These are phyloP conservation scores for Dicranocentrus wangi DNA, from an alignment of 2,888 invertebrate genomes.

Conservation along the genomic window DNA sequence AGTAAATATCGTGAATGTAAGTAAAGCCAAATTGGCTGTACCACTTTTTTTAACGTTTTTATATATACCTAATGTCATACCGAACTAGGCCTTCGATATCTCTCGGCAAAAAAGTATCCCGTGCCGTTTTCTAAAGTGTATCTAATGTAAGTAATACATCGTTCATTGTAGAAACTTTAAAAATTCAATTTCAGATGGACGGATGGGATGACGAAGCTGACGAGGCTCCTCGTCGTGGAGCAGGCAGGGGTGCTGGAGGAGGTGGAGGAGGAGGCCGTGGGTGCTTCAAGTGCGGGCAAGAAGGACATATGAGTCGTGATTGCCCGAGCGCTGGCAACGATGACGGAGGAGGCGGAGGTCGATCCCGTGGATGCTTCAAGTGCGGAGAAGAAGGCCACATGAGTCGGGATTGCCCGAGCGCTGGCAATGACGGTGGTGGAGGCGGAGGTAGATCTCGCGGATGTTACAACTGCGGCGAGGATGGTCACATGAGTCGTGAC, in stretches of 20 bases:
- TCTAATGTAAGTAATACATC: too few species aligned
- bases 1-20: too few species aligned
- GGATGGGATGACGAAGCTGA: background rate
- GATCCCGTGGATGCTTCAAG: slow-evolving; percentile 21
- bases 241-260: background rate
- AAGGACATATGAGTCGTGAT: slow-evolving; percentile 30
- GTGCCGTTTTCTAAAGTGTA: too few species aligned
- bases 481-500: slow-evolving; percentile 66
- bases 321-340: slow-evolving; percentile 10
- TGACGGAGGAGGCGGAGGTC: slow-evolving; percentile 22
- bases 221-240: background rate
- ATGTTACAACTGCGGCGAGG: slow-evolving; percentile 62
- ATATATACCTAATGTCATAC: too few species aligned
- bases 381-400: slow-evolving; percentile 33
- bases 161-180: too few species aligned
- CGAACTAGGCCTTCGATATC: too few species aligned
- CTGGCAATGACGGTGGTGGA: slow-evolving; percentile 38
- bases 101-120: too few species aligned
- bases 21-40: too few species aligned
- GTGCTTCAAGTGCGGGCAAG: slow-evolving; percentile 35
- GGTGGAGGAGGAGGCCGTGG: slow-evolving; percentile 31
- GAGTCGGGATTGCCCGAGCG: slow-evolving; percentile 9
- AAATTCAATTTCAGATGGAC: too few species aligned
- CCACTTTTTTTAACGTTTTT: too few species aligned
- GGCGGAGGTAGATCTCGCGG: slow-evolving; percentile 58